Conservation (phyloP, 2,888 invertebrate species). For the Abrostola triplasia region DNA sequence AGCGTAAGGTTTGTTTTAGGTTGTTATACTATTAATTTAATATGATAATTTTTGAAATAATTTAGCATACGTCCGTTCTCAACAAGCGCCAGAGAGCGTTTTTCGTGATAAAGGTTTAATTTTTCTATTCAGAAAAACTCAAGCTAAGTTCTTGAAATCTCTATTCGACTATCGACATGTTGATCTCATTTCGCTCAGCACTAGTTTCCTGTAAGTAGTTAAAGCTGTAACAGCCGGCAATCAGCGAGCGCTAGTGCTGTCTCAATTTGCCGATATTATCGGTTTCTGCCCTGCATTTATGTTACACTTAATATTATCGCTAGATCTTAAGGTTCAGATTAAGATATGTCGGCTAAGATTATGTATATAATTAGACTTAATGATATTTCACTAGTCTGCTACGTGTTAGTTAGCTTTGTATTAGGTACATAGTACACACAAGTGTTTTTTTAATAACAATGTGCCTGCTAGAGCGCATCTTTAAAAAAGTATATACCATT, state of each 20-base stretch:
- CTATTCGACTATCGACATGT: conserved; percentile 12
- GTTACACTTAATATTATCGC: conserved; percentile 21
- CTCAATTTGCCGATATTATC: conserved; percentile 47
- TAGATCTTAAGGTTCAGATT: conserved; percentile 20
- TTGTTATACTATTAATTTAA: too few relatives aligned
- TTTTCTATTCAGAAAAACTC: conserved; percentile 21
- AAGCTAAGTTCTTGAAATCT: conserved; percentile 15
- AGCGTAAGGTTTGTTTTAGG: too few relatives aligned
- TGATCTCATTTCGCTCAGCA: conserved; percentile 22
- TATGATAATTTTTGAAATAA: too few relatives aligned
- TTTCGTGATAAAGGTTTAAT: conserved; percentile 7
- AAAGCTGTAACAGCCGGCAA: conserved; percentile 30
- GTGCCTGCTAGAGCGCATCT: too few relatives aligned
- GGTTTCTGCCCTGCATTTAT: conserved; percentile 33
- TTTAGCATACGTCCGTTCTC: too few relatives aligned
- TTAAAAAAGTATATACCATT: too few relatives aligned
- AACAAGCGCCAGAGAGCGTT: too few relatives aligned
- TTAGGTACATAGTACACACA: background rate
- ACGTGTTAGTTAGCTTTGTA: conserved; percentile 1
- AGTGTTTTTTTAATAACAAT: too few relatives aligned
- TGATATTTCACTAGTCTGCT: conserved; percentile 5
- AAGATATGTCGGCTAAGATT: conserved; percentile 27
- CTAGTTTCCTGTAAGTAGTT: conserved; percentile 32
- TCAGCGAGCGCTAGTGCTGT: conserved; percentile 29
- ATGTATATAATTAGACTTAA: conserved; percentile 9